Conservation (phyloP, 2,888 invertebrate species). For the Leptinotarsa haldemani region DNA sequence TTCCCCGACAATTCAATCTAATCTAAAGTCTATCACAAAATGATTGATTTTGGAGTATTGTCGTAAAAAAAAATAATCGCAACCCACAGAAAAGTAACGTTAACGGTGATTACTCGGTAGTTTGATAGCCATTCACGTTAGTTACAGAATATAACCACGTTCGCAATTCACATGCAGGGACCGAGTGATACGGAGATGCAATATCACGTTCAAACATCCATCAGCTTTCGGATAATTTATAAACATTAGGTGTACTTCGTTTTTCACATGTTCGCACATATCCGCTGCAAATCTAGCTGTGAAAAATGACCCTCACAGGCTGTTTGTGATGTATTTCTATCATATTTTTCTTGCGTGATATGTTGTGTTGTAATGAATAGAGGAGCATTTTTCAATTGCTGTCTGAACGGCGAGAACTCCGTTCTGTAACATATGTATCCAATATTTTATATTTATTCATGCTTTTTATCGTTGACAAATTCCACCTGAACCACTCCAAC, state of each 20-base stretch:
- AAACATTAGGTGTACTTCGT: slow-evolving; percentile 49
- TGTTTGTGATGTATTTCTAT: slow-evolving; percentile 50
- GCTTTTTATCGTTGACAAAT: slow-evolving; percentile 36
- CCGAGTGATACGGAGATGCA: slow-evolving; percentile 27
- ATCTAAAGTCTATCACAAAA: no score
- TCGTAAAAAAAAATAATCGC: background rate
- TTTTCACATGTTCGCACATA: slow-evolving; percentile 51
- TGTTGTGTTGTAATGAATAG: slow-evolving; percentile 42
- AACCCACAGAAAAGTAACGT: background rate
- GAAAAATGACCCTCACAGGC: slow-evolving; percentile 50
- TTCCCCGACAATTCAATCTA: no score
- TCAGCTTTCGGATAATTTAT: slow-evolving; percentile 52
- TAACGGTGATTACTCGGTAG: background rate
- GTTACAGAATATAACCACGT: background rate
- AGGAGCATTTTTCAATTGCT: slow-evolving; percentile 35
- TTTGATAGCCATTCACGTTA: background rate
- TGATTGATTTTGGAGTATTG: no score
- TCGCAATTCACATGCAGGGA: background rate
- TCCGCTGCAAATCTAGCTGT: slow-evolving; percentile 48
- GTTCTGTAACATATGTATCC: slow-evolving; percentile 31
- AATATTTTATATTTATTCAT: slow-evolving; percentile 32
- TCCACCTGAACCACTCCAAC: slow-evolving; percentile 22
- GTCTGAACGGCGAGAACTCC: slow-evolving; percentile 27
- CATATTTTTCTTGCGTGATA: slow-evolving; percentile 46
- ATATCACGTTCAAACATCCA: slow-evolving; percentile 44